Conservation (phyloP, 1,140 invertebrate species). For the Lucilia cuprina region DNA sequence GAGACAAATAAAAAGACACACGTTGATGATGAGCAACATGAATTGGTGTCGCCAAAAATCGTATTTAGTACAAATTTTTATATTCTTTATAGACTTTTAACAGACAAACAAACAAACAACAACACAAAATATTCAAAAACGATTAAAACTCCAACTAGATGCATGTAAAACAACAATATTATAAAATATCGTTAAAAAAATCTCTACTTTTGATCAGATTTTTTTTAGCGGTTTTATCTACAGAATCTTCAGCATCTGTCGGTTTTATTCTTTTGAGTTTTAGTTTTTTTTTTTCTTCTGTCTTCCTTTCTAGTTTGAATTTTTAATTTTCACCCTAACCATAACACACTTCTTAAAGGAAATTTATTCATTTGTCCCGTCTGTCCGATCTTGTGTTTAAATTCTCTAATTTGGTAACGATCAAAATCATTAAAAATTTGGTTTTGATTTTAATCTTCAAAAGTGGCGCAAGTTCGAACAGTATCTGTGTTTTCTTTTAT, state of each 20-base stretch:
- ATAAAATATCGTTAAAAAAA: not conserved
- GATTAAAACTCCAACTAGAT: not conserved
- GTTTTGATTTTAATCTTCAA: conserved; percentile 24
- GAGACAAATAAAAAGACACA: not conserved
- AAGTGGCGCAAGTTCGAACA: conserved; percentile 16
- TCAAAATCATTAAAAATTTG: conserved; percentile 29
- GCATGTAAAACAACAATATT: not conserved
- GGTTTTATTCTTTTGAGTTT: not conserved
- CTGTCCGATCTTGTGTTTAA: not conserved
- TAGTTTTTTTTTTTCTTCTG: not conserved
- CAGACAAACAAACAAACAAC: not conserved
- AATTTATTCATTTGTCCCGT: not conserved
- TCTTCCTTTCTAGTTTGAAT: not conserved
- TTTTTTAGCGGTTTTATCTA: not conserved
- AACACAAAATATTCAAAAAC: not conserved
- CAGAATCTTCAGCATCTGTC: not conserved
- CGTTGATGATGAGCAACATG: not conserved
- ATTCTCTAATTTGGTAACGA: not conserved
- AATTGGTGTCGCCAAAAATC: not conserved
- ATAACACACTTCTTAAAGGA: not conserved
- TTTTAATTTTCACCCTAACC: not conserved
- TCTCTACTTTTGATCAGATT: not conserved
- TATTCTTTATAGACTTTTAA: not conserved
- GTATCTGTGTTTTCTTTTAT: too few species aligned
- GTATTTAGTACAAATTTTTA: not conserved